Conservation (phyloP, 2,888 invertebrate genomes). For the Rosalia funebris region DNA sequence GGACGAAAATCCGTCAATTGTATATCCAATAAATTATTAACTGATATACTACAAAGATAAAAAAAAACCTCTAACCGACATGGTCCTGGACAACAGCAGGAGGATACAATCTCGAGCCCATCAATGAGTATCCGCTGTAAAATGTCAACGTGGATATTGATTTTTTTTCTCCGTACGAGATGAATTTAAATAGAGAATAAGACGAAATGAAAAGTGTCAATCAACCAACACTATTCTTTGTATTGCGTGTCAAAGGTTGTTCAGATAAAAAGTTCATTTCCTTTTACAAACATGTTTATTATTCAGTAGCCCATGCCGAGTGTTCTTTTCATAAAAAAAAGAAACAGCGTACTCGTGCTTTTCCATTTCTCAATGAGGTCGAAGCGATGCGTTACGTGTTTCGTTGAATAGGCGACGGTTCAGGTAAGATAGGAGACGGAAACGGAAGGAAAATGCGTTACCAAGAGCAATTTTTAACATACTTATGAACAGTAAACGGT, state of each 20-base stretch:
- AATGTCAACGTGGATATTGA: constrained; percentile 53
- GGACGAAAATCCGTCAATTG: too few species aligned
- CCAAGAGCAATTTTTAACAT: too few species aligned
- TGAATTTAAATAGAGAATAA: constrained; percentile 56
- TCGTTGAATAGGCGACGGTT: too few species aligned
- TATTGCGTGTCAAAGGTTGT: constrained; percentile 54
- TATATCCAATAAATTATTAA: too few species aligned
- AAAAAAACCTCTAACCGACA: not conserved
- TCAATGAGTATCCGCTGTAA: constrained; percentile 47
- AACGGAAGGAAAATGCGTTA: too few species aligned
- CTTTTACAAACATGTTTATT: constrained; percentile 56
- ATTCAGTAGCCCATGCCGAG: constrained; percentile 47
- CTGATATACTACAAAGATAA: too few species aligned
- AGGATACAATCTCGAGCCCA: constrained; percentile 26
- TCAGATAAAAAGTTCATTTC: constrained; percentile 62
- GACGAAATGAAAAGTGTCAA: constrained; percentile 57
- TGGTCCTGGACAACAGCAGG: not conserved
- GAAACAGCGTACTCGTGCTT: too few species aligned
- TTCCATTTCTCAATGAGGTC: too few species aligned
- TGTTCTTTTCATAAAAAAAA: constrained; percentile 28
- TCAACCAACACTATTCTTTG: constrained; percentile 53
- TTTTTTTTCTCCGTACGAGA: constrained; percentile 50
- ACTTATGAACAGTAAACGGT: too few species aligned
- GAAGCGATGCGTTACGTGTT: too few species aligned
- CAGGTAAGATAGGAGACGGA: too few species aligned